Conservation (phyloP, 2,888 invertebrate species). For the Thyatira batis region DNA sequence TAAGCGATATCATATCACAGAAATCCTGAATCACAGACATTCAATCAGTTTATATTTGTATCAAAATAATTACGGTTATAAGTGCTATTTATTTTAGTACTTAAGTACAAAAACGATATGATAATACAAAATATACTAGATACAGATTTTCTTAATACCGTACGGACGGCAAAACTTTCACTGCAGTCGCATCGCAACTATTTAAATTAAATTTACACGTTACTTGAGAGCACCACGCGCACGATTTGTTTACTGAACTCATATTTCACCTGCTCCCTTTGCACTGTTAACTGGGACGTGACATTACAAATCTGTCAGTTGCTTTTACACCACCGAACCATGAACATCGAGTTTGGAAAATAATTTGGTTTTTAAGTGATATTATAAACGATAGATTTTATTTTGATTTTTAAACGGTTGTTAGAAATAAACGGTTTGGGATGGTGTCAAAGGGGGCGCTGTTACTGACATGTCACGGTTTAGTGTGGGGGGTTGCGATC, state of each 20-base stretch:
- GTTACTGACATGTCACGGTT: constrained; percentile 56
- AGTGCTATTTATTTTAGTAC: too few relatives aligned
- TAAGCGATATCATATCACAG: background rate
- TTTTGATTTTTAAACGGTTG: background rate
- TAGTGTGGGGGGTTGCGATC: constrained; percentile 54
- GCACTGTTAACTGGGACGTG: constrained; percentile 63
- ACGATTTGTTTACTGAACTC: constrained; percentile 67
- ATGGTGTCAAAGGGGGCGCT: constrained; percentile 57
- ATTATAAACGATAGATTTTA: constrained; percentile 8
- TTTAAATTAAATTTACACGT: constrained; percentile 72
- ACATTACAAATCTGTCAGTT: constrained; percentile 57
- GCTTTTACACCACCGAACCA: constrained; percentile 44
- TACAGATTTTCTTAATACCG: background rate
- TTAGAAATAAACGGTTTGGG: constrained; percentile 16
- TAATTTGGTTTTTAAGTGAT: constrained; percentile 23
- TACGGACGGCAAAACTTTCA: constrained; percentile 34
- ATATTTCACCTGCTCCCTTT: constrained; percentile 65
- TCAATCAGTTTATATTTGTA: too few relatives aligned
- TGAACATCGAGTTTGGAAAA: constrained; percentile 37
- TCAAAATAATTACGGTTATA: too few relatives aligned
- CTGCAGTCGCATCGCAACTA: constrained; percentile 44
- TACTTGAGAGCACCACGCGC: constrained; percentile 49
- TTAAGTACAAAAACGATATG: too few relatives aligned
- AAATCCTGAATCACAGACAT: background rate
- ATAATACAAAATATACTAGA: background rate